phyloP scores from a whole-genome alignment of 2,888 invertebrate genomes.

The Scelioninae gen. 2 region DNA sequence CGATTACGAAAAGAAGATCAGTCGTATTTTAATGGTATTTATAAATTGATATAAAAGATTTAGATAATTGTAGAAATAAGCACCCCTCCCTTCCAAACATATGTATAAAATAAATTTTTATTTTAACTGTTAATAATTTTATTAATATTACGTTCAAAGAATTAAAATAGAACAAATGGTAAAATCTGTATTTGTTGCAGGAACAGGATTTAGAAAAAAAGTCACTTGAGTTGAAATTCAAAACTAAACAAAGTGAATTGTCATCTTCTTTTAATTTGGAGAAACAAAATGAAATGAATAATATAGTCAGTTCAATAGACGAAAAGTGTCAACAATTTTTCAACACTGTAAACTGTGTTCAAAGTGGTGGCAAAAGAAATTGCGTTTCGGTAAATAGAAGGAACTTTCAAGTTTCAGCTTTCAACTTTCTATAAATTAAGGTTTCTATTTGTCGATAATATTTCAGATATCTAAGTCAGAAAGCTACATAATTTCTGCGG shows the following conservation, averaged over 20 bases:
- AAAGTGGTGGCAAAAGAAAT: slow-evolving; percentile 38
- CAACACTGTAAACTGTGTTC: slow-evolving; percentile 61
- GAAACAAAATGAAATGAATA: slow-evolving; percentile 66
- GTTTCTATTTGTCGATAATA: too few species aligned
- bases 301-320: slow-evolving; percentile 63
- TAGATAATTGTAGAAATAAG: too few species aligned
- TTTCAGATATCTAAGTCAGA: too few species aligned
- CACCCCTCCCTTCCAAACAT: too few species aligned
- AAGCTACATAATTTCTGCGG: too few species aligned
- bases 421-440: too few species aligned
- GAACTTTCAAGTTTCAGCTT: too few species aligned
- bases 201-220: slow-evolving; percentile 68
- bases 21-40: slow-evolving; percentile 66
- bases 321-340: slow-evolving; percentile 66
- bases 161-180: too few species aligned
- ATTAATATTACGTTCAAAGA: too few species aligned
- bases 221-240: slow-evolving; percentile 64
- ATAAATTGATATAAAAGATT: slow-evolving; percentile 45
- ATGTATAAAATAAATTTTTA: too few species aligned
- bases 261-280: slow-evolving; percentile 64
- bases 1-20: slow-evolving; percentile 67
- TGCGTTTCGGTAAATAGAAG: slow-evolving; percentile 13
- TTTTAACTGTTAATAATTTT: too few species aligned
- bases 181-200: slow-evolving; percentile 58
- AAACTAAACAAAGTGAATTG: slow-evolving; percentile 65